Evolutionary conservation across 1,140 invertebrate species (phyloP).

Genomic region (Pogonomyrmex barbatus): DNA sequence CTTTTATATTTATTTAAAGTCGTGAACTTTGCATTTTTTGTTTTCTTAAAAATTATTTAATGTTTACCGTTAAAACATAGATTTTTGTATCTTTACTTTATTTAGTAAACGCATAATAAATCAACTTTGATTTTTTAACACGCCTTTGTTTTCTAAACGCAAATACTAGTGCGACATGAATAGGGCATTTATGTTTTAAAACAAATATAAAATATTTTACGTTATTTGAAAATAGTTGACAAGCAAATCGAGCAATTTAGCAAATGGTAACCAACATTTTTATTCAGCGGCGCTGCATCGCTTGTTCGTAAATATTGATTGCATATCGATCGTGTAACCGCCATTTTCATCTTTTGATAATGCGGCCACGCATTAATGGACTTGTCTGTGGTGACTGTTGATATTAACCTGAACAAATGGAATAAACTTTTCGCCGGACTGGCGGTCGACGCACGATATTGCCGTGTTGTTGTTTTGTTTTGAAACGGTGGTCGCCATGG

Average conservation of each 20-base stretch:
- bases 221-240: constrained; percentile 32
- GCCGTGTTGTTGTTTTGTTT: constrained; percentile 33
- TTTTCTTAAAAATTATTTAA: not conserved
- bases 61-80: not conserved
- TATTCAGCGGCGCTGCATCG: constrained; percentile 20
- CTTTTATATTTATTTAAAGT: not conserved
- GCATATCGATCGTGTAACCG: constrained; percentile 40
- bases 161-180: not conserved
- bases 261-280: constrained; percentile 39
- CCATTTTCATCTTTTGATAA: constrained; percentile 56
- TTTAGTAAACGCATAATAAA: constrained; percentile 26
- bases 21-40: not conserved
- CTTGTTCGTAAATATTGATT: constrained; percentile 50
- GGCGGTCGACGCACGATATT: constrained; percentile 21
- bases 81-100: not conserved
- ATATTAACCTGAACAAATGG: constrained; percentile 54
- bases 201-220: constrained; percentile 49
- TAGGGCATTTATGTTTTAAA: constrained; percentile 1
- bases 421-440: constrained; percentile 38
- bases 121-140: constrained; percentile 9
- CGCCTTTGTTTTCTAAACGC: not conserved
- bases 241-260: constrained; percentile 24
- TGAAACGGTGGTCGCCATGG: not conserved
- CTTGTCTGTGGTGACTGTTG: constrained; percentile 39
- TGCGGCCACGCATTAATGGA: constrained; percentile 51